Evolutionary conservation across 2,888 invertebrate genomes (phyloP).

Genomic region (Sialis lutaria): DNA sequence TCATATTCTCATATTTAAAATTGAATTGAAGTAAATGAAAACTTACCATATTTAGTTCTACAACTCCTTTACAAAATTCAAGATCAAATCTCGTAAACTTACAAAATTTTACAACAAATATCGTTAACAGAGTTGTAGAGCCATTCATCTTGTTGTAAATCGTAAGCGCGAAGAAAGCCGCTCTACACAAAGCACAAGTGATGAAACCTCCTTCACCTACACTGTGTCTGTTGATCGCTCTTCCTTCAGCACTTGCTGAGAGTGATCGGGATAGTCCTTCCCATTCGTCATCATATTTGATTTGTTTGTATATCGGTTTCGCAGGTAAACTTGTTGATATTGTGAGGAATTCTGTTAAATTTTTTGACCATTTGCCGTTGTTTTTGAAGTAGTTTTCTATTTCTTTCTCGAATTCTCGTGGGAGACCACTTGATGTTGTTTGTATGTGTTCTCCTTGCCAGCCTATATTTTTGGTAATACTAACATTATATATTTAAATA

Average conservation of each 20-base stretch:
- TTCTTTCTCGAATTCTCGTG: slow-evolving; percentile 18
- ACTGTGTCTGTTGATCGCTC: background rate
- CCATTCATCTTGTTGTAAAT: background rate
- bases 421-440: background rate
- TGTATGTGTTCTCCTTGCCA: too few species aligned
- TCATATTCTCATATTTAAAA: too few species aligned
- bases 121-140: background rate
- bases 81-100: slow-evolving; percentile 9
- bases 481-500: too few species aligned
- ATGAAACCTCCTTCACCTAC: background rate
- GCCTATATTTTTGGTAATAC: too few species aligned
- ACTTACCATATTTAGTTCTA: slow-evolving; percentile 39
- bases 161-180: background rate
- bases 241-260: too few species aligned
- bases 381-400: slow-evolving; percentile 32
- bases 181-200: slow-evolving; percentile 1
- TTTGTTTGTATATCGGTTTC: too few species aligned
- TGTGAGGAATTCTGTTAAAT: slow-evolving; percentile 1
- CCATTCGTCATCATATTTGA: too few species aligned
- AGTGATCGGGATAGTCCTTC: too few species aligned
- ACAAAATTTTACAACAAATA: slow-evolving; percentile 1
- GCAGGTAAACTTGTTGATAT: too few species aligned
- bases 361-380: slow-evolving; percentile 8
- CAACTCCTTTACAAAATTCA: slow-evolving; percentile 38
- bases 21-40: background rate